Evolutionary conservation across 2,113 vertebrate genomes (phyloP).

Genomic region (Pollachius pollachius): DNA sequence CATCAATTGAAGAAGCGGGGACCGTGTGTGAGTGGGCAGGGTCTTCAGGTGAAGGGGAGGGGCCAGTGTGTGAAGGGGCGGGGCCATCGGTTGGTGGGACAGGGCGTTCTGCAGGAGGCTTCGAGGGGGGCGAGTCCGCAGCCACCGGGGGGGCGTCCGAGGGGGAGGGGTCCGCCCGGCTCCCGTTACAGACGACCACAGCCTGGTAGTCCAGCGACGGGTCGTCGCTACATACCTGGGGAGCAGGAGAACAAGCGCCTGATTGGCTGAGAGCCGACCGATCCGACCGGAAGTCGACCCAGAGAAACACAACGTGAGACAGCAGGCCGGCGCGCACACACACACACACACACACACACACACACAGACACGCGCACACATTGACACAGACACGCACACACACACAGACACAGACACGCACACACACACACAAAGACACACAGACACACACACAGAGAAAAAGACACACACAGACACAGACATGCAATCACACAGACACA

Average conservation of each 20-base stretch:
- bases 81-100: conserved; percentile 1
- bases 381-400: conserved; percentile 20
- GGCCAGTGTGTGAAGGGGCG: too few species aligned
- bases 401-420: too few species aligned
- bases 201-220: background rate
- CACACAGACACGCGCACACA: conserved; percentile 40
- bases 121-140: background rate
- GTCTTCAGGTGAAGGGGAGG: too few species aligned
- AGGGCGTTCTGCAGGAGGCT: background rate
- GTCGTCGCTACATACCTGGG: conserved; percentile 35
- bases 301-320: background rate
- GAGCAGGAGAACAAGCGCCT: conserved; percentile 9
- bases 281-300: background rate
- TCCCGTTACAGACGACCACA: background rate
- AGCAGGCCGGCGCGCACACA: conserved; percentile 1
- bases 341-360: conserved; percentile 7
- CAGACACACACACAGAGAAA: too few species aligned
- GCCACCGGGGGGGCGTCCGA: background rate
- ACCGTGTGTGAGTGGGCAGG: too few species aligned
- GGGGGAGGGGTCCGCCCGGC: background rate
- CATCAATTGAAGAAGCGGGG: too few species aligned
- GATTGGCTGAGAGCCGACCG: background rate
- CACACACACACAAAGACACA: too few species aligned
- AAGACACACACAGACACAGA: conserved; percentile 11
- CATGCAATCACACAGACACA: conserved; percentile 6